Base-by-base conservation (phyloP, 1,140 invertebrate genomes). In the Ceratina australensis region DNA sequence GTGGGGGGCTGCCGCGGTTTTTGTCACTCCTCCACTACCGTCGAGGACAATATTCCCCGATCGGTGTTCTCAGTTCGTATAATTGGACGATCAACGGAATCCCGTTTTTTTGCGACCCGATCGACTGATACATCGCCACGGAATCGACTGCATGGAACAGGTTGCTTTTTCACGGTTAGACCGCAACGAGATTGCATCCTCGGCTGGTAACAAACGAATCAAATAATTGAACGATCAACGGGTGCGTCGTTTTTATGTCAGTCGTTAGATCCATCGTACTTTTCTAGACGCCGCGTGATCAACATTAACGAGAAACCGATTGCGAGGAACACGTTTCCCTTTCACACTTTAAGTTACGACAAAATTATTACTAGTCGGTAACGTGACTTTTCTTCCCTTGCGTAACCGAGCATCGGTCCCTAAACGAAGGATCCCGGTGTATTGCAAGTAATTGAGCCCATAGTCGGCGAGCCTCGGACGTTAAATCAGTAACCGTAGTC, bases 1-100 rank as follows among this genome's bases (percentile, higher is more conserved):
- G 52, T 26, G 59, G 33, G 20, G 15, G 65, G 26, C 8, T 7
- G 52, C n/a, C 33, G 1, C 7, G 33, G 12, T 56, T 68, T 68
- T 76, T 61, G n/a, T 42, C 16, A 16, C 18, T n/a, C n/a, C 22
- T 7, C 47, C 2, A 3, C 20, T 1, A n/a, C 16, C 20, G 18
- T 7, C 24, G 5, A 26, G 26, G 73, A 50, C 33, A 26, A 63
- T 72, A 26, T 52, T 15, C 56, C 15, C 5, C 26, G 3, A 0
- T 5, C 12, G 50, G 42, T 5, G 22, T 42, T 28, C 28, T 28
- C 12, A 42, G 50, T 15, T n/a, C 24, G 12, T 0, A 22, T 68
- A 71, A 71, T 71, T 71, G 54, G 59, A 59, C 68, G 68, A 71
- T 71, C 68, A 59, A 42, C 52, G 68, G 54, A 56, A 71, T 59